Evolutionary conservation across 1,140 invertebrate genomes (phyloP).

Genomic region (Armadillidium nasatum): DNA sequence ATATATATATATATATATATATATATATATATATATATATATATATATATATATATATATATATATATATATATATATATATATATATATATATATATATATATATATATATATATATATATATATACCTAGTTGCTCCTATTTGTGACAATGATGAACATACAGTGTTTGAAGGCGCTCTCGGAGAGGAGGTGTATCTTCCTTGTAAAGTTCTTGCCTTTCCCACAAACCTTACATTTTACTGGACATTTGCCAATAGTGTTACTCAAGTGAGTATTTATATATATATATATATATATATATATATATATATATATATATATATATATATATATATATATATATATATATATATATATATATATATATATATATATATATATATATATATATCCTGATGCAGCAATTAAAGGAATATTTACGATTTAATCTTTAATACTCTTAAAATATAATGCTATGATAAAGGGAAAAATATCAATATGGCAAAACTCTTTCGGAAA

Average conservation of each 20-base stretch:
- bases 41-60: neutral
- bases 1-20: too few relatives aligned
- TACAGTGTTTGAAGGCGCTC: slow-evolving; percentile 13
- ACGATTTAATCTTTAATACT: too few relatives aligned
- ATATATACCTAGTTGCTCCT: slow-evolving; percentile 13
- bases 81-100: neutral
- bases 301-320: slow-evolving; percentile 15
- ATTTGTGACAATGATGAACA: slow-evolving; percentile 6
- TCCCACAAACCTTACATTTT: slow-evolving; percentile 25
- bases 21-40: neutral
- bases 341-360: neutral
- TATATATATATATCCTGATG: neutral
- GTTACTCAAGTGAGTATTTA: slow-evolving; percentile 17
- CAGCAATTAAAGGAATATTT: too few relatives aligned
- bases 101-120: neutral
- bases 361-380: slow-evolving; percentile 14
- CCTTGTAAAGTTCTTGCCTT: slow-evolving; percentile 20
- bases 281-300: slow-evolving; percentile 13
- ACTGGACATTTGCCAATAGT: slow-evolving; percentile 27
- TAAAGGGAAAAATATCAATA: too few relatives aligned
- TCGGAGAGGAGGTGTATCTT: slow-evolving; percentile 21
- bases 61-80: neutral
- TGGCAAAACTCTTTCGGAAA: too few relatives aligned
- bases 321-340: neutral
- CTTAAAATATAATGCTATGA: too few relatives aligned